These are phyloP conservation scores for Diplolepis rosae DNA, from an alignment of 2,888 invertebrate genomes.

Conservation along the genomic window DNA sequence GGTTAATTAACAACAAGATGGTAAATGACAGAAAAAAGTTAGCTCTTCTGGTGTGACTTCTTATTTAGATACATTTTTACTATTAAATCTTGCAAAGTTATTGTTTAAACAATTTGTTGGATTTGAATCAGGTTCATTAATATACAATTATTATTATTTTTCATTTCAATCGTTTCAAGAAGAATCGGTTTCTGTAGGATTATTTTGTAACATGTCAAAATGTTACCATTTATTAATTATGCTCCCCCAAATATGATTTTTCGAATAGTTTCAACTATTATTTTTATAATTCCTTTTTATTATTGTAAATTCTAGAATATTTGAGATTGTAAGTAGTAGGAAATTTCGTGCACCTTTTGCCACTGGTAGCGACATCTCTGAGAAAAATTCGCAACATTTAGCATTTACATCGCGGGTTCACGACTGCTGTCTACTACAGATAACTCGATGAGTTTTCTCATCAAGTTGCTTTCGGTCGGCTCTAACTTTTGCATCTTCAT, in stretches of 20 bases:
- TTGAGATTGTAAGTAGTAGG: no score
- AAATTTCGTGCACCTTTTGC: background rate
- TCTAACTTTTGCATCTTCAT: background rate
- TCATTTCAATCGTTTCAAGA: background rate
- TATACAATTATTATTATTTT: conserved; percentile 2
- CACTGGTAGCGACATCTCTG: conserved; percentile 60
- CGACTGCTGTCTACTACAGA: conserved; percentile 41
- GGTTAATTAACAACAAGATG: conserved; percentile 10
- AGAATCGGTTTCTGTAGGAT: background rate
- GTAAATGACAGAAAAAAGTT: conserved; percentile 15
- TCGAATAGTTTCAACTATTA: no score
- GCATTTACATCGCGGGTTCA: conserved; percentile 34
- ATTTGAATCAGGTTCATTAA: conserved; percentile 29
- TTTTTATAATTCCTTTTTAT: no score
- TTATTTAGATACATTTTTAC: no score
- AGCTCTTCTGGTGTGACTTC: conserved; percentile 10
- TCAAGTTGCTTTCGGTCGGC: conserved; percentile 41
- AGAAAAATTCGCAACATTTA: conserved; percentile 45
- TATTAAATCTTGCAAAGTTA: no score
- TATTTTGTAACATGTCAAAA: no score
- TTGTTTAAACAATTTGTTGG: background rate
- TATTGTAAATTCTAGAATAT: no score
- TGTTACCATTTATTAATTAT: no score
- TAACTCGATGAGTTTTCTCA: conserved; percentile 40
- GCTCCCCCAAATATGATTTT: no score